Percentiles rank a stretch among this genome's conserved stretches.
phyloP scores from a whole-genome alignment of 2,888 invertebrate species.

The Xanthorhoe spadicearia region DNA sequence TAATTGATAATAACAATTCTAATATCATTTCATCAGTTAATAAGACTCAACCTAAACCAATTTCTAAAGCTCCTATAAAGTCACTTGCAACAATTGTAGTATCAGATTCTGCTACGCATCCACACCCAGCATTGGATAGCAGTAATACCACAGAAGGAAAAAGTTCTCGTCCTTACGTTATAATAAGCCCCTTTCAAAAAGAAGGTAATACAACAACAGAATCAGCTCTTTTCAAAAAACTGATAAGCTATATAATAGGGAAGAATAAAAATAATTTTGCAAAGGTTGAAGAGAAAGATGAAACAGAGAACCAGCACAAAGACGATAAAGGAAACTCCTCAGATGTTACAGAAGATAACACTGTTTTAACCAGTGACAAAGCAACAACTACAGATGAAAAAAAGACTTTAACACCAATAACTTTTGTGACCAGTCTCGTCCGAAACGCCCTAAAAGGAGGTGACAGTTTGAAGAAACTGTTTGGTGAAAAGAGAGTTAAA shows the following conservation, averaged over 20 bases:
- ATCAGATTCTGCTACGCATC: not conserved
- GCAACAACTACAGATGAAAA: not conserved
- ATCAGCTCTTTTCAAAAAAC: not conserved
- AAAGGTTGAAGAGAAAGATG: not conserved
- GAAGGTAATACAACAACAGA: not conserved
- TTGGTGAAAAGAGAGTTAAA: not conserved
- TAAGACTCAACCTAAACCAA: not conserved
- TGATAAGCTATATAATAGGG: not conserved
- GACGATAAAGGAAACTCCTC: not conserved
- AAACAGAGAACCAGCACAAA: not conserved
- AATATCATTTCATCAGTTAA: not conserved
- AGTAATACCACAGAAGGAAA: not conserved
- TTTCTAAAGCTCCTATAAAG: not conserved
- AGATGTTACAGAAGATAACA: not conserved
- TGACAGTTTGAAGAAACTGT: not conserved
- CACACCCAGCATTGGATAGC: not conserved
- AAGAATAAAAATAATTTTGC: not conserved
- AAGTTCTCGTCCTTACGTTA: not conserved
- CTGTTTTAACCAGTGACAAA: not conserved
- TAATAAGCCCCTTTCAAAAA: not conserved
- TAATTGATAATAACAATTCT: not conserved
- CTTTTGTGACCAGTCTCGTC: not conserved
- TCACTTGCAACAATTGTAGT: not conserved
- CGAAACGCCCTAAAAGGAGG: not conserved
- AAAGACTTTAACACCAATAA: not conserved